Percentiles rank a stretch among this genome's conserved stretches.
These are phyloP conservation scores for Platysteira castanea DNA, from an alignment of 2,113 vertebrate species.

Conservation along the genomic window DNA sequence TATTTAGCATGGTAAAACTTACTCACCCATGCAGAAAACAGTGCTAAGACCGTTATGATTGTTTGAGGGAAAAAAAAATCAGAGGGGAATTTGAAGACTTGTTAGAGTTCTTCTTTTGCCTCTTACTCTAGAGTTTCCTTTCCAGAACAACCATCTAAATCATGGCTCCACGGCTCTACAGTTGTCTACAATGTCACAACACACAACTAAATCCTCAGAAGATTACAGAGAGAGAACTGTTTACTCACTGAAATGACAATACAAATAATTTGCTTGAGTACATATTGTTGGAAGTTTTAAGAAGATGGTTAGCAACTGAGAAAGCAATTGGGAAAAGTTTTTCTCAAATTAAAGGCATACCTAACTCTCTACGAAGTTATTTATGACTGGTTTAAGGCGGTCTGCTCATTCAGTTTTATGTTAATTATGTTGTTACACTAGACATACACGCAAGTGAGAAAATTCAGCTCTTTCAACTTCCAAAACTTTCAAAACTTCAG, in stretches of 20 bases:
- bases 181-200: neutral
- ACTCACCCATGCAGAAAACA: neutral
- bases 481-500: neutral
- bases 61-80: neutral
- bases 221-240: neutral
- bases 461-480: neutral
- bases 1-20: neutral
- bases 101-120: rapidly evolving
- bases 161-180: rapidly evolving
- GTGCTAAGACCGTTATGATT: neutral
- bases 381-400: neutral
- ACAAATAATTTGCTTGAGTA: neutral
- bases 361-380: neutral
- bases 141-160: neutral
- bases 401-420: neutral
- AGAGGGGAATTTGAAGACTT: neutral
- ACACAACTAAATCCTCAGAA: neutral
- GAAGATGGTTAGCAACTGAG: neutral
- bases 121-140: neutral
- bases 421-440: neutral
- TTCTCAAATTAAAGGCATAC: neutral
- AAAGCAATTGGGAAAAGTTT: neutral
- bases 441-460: neutral
- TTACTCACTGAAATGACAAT: neutral
- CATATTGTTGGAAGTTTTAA: neutral